phyloP scores from a whole-genome alignment of 2,888 invertebrate species.

The Lepeophtheirus nordmannii region DNA sequence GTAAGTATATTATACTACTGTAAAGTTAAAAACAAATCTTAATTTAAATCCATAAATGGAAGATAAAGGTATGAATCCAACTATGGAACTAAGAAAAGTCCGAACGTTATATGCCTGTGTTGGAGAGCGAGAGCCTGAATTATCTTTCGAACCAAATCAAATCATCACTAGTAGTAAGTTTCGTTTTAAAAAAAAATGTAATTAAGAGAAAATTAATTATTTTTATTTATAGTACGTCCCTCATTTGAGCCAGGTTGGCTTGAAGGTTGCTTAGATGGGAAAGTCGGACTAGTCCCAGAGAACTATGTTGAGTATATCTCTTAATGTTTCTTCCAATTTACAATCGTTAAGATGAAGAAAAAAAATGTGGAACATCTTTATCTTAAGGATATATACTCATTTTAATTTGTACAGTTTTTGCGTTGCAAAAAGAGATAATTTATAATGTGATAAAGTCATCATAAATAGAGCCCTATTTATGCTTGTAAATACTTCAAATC shows the following conservation, averaged over 20 bases:
- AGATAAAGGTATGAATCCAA: neutral
- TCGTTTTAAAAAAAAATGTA: slow-evolving; percentile 7
- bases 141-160: slow-evolving; percentile 96
- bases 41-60: neutral
- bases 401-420: no score
- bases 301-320: slow-evolving; percentile 85
- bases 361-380: no score
- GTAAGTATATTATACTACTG: no score
- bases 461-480: no score
- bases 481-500: no score
- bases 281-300: slow-evolving; percentile 80
- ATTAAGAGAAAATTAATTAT: slow-evolving; percentile 17
- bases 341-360: no score
- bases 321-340: slow-evolving; percentile 34
- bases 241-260: slow-evolving; percentile 96
- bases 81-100: slow-evolving; percentile 38
- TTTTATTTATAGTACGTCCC: slow-evolving; percentile 50
- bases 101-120: slow-evolving; percentile 87
- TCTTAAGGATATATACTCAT: no score
- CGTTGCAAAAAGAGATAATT: no score
- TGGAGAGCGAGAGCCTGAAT: slow-evolving; percentile 88
- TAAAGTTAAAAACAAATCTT: no score
- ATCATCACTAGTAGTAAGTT: slow-evolving; percentile 82
- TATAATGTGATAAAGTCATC: no score
- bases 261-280: slow-evolving; percentile 80